phyloP scores from a whole-genome alignment of 2,888 invertebrate species.

The Lissonota sp. region DNA sequence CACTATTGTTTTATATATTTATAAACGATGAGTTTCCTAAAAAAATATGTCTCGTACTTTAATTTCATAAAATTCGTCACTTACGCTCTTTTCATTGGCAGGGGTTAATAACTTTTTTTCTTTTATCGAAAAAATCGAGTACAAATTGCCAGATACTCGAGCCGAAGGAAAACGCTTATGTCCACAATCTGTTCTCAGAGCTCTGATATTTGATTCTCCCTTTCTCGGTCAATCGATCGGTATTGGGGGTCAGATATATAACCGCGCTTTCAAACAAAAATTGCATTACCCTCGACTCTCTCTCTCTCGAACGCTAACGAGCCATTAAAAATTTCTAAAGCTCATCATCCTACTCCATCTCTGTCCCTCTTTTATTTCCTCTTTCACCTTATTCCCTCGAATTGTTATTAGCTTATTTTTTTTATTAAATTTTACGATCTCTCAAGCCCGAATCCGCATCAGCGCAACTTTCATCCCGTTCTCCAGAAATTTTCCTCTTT shows the following conservation, averaged over 20 bases:
- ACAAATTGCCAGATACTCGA: background rate
- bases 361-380: background rate
- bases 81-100: no score
- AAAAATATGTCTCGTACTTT: no score
- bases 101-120: background rate
- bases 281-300: conserved; percentile 7
- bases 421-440: conserved; percentile 7
- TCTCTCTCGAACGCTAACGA: background rate
- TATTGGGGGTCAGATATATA: background rate
- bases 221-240: conserved; percentile 29
- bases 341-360: conserved; percentile 10
- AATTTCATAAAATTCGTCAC: no score
- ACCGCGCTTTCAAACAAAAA: conserved; percentile 11
- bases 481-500: conserved; percentile 9
- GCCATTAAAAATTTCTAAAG: conserved; percentile 24
- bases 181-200: conserved; percentile 20
- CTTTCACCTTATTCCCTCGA: background rate
- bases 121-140: conserved; percentile 6
- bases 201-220: conserved; percentile 11
- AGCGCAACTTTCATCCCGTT: background rate
- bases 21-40: no score
- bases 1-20: no score
- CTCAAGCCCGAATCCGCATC: background rate
- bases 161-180: background rate
- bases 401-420: background rate